Conservation (phyloP, 1,140 invertebrate genomes). For the Ips nitidus region DNA sequence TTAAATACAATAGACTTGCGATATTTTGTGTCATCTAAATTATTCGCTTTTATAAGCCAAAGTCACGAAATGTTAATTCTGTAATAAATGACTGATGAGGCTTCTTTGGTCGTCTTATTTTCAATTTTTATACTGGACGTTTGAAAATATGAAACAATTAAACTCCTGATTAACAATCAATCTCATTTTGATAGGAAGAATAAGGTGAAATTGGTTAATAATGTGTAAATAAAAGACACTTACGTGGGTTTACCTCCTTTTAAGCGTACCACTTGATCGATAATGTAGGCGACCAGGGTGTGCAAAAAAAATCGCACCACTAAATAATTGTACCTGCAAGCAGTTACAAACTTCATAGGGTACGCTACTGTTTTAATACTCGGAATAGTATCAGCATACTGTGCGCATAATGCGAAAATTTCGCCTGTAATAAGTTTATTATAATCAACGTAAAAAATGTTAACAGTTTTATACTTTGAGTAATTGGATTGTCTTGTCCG, state of each 20-base stretch:
- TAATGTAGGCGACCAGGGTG: conserved; percentile 60
- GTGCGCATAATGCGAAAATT: conserved; percentile 4
- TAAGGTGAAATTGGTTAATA: too few species aligned
- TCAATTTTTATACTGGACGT: too few species aligned
- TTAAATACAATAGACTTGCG: too few species aligned
- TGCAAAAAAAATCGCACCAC: conserved; percentile 56
- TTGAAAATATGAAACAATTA: too few species aligned
- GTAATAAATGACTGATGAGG: too few species aligned
- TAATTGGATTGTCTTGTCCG: conserved; percentile 16
- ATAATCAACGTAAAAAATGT: conserved; percentile 1
- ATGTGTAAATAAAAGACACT: conserved; percentile 40
- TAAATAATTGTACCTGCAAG: conserved; percentile 44
- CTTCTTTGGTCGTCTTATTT: too few species aligned
- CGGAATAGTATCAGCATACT: conserved; percentile 14
- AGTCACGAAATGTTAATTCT: too few species aligned
- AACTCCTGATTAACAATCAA: too few species aligned
- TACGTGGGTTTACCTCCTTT: conserved; percentile 62
- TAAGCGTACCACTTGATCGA: conserved; percentile 56
- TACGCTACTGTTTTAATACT: conserved; percentile 35
- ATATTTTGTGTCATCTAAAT: too few species aligned
- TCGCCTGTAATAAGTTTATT: conserved; percentile 12
- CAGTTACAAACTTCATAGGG: conserved; percentile 31
- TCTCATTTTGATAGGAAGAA: too few species aligned
- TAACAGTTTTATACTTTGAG: conserved; percentile 3
- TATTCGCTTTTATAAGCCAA: too few species aligned